A percentile compares a stretch with the other conserved stretches of the same genome.
phyloP scores from a whole-genome alignment of 2,888 invertebrate species.

The Folsomia manolachei region DNA sequence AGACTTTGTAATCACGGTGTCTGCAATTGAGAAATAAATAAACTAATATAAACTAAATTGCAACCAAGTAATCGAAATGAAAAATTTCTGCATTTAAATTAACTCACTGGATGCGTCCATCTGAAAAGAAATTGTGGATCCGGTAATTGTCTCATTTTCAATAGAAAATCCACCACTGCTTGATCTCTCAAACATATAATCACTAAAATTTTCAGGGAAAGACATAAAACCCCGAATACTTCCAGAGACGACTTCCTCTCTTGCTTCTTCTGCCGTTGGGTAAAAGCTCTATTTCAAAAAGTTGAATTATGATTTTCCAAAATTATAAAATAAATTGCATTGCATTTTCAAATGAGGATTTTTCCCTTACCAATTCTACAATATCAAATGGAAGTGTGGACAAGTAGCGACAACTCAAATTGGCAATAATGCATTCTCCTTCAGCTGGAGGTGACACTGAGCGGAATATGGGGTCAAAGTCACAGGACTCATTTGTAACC shows the following conservation, averaged over 20 bases:
- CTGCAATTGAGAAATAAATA: background rate
- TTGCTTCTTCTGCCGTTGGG: conserved; percentile 58
- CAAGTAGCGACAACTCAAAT: conserved; percentile 5
- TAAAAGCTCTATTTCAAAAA: conserved; percentile 17
- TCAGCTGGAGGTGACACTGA: background rate
- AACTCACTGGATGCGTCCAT: conserved; percentile 82
- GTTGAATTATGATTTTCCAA: background rate
- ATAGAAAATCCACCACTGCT: conserved; percentile 71
- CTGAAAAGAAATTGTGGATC: conserved; percentile 83
- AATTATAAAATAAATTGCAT: too few species aligned
- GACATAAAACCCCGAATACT: conserved; percentile 84
- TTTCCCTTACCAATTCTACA: background rate
- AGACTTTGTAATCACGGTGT: conserved; percentile 6
- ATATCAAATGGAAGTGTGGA: background rate
- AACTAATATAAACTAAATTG: too few species aligned
- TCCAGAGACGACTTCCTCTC: conserved; percentile 69
- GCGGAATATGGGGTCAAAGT: background rate
- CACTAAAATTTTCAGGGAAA: conserved; percentile 84
- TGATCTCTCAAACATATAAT: conserved; percentile 76
- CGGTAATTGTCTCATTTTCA: conserved; percentile 78
- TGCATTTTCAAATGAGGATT: background rate
- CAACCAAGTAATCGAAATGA: too few species aligned
- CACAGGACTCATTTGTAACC: background rate
- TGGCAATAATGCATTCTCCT: background rate
- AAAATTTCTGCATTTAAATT: background rate